phyloP scores from a whole-genome alignment of 2,888 invertebrate species.

The Cryptops parisi region DNA sequence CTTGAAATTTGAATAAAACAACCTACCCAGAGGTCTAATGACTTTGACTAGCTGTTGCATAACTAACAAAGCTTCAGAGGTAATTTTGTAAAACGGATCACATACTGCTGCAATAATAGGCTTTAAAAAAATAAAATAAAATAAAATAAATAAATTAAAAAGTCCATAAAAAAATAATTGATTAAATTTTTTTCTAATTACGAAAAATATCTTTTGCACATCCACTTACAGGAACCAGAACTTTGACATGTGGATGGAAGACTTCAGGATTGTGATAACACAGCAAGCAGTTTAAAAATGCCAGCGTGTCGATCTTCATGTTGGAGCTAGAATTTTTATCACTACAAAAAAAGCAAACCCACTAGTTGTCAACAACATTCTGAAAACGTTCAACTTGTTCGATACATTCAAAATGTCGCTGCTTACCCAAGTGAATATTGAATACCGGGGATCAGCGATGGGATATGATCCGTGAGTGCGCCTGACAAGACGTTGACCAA shows the following conservation, averaged over 20 bases:
- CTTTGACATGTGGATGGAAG: constrained; percentile 64
- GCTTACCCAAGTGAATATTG: constrained; percentile 59
- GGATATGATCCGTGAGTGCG: constrained; percentile 68
- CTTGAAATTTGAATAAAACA: neutral
- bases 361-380: constrained; percentile 1
- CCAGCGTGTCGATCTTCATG: constrained; percentile 93
- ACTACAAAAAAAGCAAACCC: constrained; percentile 30
- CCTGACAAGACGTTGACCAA: constrained; percentile 66
- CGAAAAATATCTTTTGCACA: too few relatives aligned
- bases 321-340: constrained; percentile 92
- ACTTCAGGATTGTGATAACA: constrained; percentile 60
- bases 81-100: constrained; percentile 97
- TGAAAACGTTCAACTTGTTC: constrained; percentile 17
- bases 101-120: constrained; percentile 78
- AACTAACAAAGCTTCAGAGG: constrained; percentile 86
- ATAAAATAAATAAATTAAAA: neutral
- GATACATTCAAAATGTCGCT: neutral
- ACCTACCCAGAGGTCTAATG: constrained; percentile 63
- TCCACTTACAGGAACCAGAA: constrained; percentile 46
- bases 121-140: constrained; percentile 22
- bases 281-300: constrained; percentile 73
- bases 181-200: too few relatives aligned
- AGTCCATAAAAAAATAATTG: too few relatives aligned
- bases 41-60: constrained; percentile 89
- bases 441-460: constrained; percentile 73